Percentiles rank a stretch among this genome's conserved stretches.
These are phyloP conservation scores for Heterohyrax brucei DNA, from an alignment of 2,797 vertebrate genomes.

Conservation along the genomic window DNA sequence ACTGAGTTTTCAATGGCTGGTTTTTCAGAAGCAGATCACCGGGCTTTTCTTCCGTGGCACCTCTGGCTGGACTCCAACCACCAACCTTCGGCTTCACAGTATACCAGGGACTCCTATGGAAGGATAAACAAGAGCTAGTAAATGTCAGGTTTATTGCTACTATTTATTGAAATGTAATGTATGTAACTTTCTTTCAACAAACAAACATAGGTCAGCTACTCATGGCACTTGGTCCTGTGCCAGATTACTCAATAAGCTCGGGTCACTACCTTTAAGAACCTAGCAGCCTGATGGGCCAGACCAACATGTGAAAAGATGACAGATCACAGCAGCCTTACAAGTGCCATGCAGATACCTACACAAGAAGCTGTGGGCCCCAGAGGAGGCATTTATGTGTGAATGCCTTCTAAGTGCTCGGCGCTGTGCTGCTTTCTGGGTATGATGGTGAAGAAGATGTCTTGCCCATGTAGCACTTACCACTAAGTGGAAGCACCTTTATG, in stretches of 20 bases:
- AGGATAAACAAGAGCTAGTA: background rate
- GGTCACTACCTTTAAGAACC: constrained; percentile 9
- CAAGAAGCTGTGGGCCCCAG: background rate
- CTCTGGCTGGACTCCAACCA: background rate
- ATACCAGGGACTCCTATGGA: background rate
- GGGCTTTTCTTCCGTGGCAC: background rate
- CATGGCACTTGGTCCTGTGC: background rate
- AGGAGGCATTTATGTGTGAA: background rate
- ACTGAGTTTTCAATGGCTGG: background rate
- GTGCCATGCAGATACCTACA: background rate
- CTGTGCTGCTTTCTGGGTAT: background rate
- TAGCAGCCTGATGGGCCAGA: background rate
- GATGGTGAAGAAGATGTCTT: background rate
- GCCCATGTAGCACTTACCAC: background rate
- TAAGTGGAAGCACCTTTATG: background rate
- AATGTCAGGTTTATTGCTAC: background rate
- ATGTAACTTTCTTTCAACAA: constrained; percentile 55
- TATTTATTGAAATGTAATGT: constrained; percentile 40
- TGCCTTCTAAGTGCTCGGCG: background rate
- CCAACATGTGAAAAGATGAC: background rate
- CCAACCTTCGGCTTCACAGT: background rate
- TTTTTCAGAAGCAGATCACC: background rate
- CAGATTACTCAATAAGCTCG: constrained; percentile 32
- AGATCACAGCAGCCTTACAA: background rate
- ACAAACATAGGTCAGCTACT: constrained; percentile 67